These are phyloP conservation scores for Antechinus stuartii DNA, from an alignment of 2,113 vertebrate genomes.

Conservation along the genomic window DNA sequence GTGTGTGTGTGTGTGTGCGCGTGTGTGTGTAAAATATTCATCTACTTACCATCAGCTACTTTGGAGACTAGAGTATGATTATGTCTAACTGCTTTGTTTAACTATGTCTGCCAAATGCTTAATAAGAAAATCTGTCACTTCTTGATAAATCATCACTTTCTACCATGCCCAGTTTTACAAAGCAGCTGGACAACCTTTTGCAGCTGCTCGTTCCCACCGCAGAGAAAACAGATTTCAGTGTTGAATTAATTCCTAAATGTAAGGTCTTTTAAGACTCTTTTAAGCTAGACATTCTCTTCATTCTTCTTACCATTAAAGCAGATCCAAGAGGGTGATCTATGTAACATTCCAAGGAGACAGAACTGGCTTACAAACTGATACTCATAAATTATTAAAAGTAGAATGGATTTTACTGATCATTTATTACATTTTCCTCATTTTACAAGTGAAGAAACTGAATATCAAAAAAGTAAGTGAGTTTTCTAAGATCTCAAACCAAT, in stretches of 20 bases:
- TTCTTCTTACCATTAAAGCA: conserved; percentile 38
- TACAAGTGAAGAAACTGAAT: not conserved
- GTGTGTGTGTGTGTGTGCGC: too few relatives aligned
- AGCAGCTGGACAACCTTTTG: conserved; percentile 47
- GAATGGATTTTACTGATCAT: not conserved
- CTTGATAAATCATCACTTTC: conserved; percentile 53
- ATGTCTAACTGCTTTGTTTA: conserved; percentile 48
- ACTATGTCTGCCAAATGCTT: conserved; percentile 48
- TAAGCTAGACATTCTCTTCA: conserved; percentile 30
- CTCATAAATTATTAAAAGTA: not conserved
- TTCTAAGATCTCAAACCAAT: not conserved
- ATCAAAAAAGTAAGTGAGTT: not conserved
- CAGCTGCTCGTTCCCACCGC: conserved; percentile 38
- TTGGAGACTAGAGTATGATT: conserved; percentile 8
- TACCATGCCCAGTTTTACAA: not conserved
- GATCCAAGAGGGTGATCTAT: conserved; percentile 6
- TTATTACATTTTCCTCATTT: not conserved
- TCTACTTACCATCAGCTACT: not conserved
- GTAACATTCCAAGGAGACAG: conserved; percentile 32
- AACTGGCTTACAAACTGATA: conserved; percentile 1
- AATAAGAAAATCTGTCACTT: conserved; percentile 50
- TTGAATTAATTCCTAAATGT: conserved; percentile 16
- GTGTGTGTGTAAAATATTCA: not conserved
- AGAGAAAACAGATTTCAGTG: not conserved
- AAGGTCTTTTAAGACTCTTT: conserved; percentile 35